Percentiles rank a stretch among this genome's conserved stretches.
Conservation (phyloP, 2,888 invertebrate species). For the Ophion obscuratus region DNA sequence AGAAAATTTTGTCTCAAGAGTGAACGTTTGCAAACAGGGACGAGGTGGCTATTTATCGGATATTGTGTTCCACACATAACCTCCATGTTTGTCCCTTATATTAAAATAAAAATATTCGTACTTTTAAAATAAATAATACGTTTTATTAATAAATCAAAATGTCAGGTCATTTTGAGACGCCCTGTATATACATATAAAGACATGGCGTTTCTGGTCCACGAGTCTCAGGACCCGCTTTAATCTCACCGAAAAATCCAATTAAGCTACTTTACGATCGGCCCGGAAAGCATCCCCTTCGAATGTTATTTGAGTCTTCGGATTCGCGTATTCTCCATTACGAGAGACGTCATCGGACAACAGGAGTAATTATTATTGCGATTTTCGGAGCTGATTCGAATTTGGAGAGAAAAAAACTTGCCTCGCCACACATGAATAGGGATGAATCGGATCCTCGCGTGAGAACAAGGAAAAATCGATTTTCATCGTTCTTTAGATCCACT, state of each 20-base stretch:
- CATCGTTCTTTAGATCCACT: conserved; percentile 1
- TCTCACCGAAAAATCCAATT: conserved; percentile 79
- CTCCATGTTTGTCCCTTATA: too few species aligned
- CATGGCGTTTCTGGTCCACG: conserved; percentile 28
- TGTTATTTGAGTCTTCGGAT: conserved; percentile 10
- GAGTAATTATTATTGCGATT: conserved; percentile 3
- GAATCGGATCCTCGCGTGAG: conserved; percentile 19
- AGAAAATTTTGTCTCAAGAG: too few species aligned
- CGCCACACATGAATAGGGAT: background rate
- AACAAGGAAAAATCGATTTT: conserved; percentile 31
- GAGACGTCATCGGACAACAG: background rate
- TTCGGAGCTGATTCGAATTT: background rate
- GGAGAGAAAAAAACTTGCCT: background rate
- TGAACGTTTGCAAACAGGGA: too few species aligned
- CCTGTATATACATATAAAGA: background rate
- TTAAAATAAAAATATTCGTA: too few species aligned
- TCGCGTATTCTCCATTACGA: background rate
- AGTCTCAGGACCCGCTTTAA: conserved; percentile 72
- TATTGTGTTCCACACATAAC: too few species aligned
- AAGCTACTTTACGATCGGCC: conserved; percentile 74
- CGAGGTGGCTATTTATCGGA: too few species aligned
- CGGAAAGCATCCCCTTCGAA: conserved; percentile 38
- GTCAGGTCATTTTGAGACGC: too few species aligned
- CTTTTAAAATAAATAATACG: too few species aligned
- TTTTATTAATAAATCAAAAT: too few species aligned